Base-by-base conservation (phyloP, 2,113 vertebrate species). In the Carettochelys insculpta region DNA sequence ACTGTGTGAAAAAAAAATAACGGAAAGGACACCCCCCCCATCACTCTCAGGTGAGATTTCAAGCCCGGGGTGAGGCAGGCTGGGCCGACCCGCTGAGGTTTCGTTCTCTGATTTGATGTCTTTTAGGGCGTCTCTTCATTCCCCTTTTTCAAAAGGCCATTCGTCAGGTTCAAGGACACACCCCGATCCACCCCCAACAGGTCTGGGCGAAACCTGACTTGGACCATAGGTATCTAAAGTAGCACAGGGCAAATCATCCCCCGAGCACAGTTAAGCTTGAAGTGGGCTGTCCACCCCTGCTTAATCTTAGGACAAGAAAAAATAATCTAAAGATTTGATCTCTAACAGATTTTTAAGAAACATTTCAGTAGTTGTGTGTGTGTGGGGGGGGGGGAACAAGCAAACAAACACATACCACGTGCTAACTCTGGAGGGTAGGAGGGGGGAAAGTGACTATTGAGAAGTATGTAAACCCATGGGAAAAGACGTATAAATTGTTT, bases 401-500 rank as follows among this genome's bases (percentile, higher is more conserved):
- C 5, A 2, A 6, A 19, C 13, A 47, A n/a, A 29, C 6, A 34
- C 76, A 80, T 20, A 93, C 84, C 83, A 95, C 83, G 95, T 94
- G 90, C 45, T 94, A 91, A 94, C 95, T 97, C 90, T n/a, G n/a
- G 48, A 14, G 48, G 48, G 48, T 50, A 25, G 87, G 92, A 87
- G 93, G 85, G 92, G 83, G 95, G 95, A 97, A 97, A 96, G 97
- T 97, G 96, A 96, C 97, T 95, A 95, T 92, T 98, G 97, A 98
- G 96, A 97, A 97, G 97, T 95, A 96, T 96, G 97, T 97, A 96
- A 98, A 89, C 93, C 97, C 98, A 98, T 98, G 98, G 97, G 97
- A 98, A 98, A 98, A 98, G 97, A 97, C 96, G 97, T 89, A 97
- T 95, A 98, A 98, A 98, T 97, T 97, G 96, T 97, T 97, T 97